phyloP scores from a whole-genome alignment of 2,888 invertebrate genomes.

The Diadegma fenestrale region DNA sequence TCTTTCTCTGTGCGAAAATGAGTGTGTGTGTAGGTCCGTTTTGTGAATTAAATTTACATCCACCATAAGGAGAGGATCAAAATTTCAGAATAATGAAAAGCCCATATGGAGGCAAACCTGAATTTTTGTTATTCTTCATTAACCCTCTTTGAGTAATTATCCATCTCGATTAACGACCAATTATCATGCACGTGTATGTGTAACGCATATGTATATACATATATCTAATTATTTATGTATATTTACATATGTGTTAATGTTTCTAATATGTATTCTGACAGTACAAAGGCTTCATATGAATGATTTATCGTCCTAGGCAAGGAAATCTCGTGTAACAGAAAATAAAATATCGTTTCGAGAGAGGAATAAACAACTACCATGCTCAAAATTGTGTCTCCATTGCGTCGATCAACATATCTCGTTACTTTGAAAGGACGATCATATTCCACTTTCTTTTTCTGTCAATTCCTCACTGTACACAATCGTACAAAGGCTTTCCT shows the following conservation, averaged over 20 bases:
- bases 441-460: background rate
- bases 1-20: conserved; percentile 14
- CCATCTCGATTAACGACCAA: conserved; percentile 48
- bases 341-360: conserved; percentile 14
- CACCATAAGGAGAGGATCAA: conserved; percentile 23
- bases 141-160: conserved; percentile 30
- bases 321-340: conserved; percentile 38
- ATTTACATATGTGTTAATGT: conserved; percentile 39
- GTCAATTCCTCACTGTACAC: background rate
- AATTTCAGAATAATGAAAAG: background rate
- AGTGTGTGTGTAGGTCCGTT: conserved; percentile 34
- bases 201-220: conserved; percentile 16
- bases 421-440: background rate
- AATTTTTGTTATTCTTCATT: conserved; percentile 25
- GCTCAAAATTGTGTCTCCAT: background rate
- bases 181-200: conserved; percentile 18
- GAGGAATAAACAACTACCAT: background rate
- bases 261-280: conserved; percentile 52
- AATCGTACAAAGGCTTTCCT: background rate
- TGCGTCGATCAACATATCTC: background rate
- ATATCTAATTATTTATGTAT: conserved; percentile 16
- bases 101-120: conserved; percentile 18
- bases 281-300: conserved; percentile 61
- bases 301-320: conserved; percentile 58
- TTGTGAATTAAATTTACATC: conserved; percentile 37